Evolutionary conservation across 2,113 vertebrate genomes (phyloP), one percentile per base, ranked within the genome.

Genomic region (Poeciliopsis turrubarensis): DNA sequence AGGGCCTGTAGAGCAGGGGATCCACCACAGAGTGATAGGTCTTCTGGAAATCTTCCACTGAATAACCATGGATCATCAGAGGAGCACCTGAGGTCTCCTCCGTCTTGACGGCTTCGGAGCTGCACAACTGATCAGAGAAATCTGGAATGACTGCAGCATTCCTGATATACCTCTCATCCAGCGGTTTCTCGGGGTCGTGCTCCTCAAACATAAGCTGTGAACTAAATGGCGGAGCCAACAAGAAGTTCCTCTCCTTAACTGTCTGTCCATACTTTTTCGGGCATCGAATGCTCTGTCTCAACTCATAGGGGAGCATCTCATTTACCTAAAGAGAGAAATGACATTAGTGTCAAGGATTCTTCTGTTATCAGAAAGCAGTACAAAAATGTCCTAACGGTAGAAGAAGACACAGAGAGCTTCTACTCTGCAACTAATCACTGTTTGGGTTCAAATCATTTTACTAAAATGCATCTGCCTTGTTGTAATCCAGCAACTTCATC

Each of bases 1-100:
- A 72, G 26, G 90, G 71, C 9, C 68, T 90, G 41, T 86, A 62
- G 61, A 93, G 89, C 81, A 94, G 86, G 0, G 92, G 90, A 69
- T 94, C 93, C 5, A 94, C 93, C 83, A 94, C 90, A 0, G 89
- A 75, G 0, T 92, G 91, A 83, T 94, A 93, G 1, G 79, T 86
- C 69, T 87, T 79, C 84, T 64, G 82, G 85, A 93, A 94, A 47
- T 91, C 86, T 39, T 81, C 65, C 1, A 85, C 73, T 0, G 90
- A 88, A 70, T 92, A 94, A 25, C 95, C 88, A n/a, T 93, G 92
- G 80, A 92, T 92, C 83, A 67, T 72, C 57, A 89, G 44, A 63
- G 68, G 10, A 0, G 11, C 15, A 22, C 26, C 31, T 34, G 37
- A 44, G 19, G 51, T 63, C 37, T 79, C 77, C 39, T 81, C 57